Percentiles rank a stretch among this genome's conserved stretches.
These are phyloP conservation scores for Vannuccia rotundouncinata DNA, from an alignment of 2,888 invertebrate species.

Conservation along the genomic window DNA sequence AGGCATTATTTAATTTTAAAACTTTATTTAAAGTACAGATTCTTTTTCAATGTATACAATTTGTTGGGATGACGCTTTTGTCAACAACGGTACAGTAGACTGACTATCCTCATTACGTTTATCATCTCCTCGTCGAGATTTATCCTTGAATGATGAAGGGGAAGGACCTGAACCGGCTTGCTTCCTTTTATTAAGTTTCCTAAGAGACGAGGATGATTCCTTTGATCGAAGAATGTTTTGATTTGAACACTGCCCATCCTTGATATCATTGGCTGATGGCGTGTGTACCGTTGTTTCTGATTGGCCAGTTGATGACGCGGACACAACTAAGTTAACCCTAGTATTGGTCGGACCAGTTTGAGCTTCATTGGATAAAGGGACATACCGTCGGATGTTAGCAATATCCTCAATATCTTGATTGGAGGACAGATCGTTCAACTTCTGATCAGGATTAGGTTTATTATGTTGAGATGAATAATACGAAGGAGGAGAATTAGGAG, in stretches of 20 bases:
- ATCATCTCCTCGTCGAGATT: background rate
- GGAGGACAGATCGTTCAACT: too few relatives aligned
- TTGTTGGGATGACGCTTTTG: background rate
- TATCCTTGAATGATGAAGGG: background rate
- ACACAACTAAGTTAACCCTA: background rate
- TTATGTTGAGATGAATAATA: too few relatives aligned
- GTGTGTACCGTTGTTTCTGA: background rate
- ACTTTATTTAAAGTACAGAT: background rate
- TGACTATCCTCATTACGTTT: background rate
- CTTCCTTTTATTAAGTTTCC: background rate
- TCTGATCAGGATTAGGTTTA: too few relatives aligned
- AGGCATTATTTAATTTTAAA: too few relatives aligned
- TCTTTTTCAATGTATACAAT: background rate
- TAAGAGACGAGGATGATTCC: background rate
- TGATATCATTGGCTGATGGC: background rate
- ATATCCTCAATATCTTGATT: too few relatives aligned
- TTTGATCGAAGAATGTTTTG: background rate
- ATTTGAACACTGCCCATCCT: background rate
- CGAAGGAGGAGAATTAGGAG: too few relatives aligned
- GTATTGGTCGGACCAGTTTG: background rate
- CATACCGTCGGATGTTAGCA: too few relatives aligned
- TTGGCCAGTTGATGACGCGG: background rate
- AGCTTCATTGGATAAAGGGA: too few relatives aligned
- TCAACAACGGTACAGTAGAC: background rate
- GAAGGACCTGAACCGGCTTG: background rate